Base-by-base conservation (phyloP, 2,888 invertebrate genomes). In the Euplagia quadripunctaria region DNA sequence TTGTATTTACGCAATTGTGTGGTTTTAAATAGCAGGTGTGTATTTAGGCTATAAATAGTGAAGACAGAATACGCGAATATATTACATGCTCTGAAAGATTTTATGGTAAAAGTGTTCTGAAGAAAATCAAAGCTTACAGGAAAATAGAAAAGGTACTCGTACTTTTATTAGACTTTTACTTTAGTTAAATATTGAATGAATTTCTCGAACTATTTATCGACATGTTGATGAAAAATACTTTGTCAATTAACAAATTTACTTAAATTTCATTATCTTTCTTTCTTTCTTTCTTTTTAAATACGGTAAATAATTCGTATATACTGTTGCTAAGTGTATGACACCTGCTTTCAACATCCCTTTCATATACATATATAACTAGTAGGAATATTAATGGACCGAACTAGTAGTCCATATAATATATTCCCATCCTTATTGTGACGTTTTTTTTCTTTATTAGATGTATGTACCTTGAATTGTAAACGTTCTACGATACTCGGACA, bases 11-110 rank as follows among this genome's bases (percentile, higher is more conserved):
- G 49, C 61, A 71, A 31, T 66, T 61, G 43, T 46, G 64, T 20
- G 65, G 1, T 20, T 66, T 64, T 61, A 41, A n/a, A 43, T 14
- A 66, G 31, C 58, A n/a, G 17, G 17, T 64, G 46, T 55, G 58
- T 63, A 58, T 69, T 20, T 17, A 70, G 61, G 49, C 51, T 65
- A 43, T 43, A 52, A 73, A 78, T 79, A 75, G 65, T 64, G 61
- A 68, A 66, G 76, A 78, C 76, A 81, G 84, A 82, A 74, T 83
- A 79, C 74, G 88, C 86, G 85, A 87, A 86, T 85, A 86, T 87
- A 58, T 84, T 87, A 87, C 88, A 86, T 85, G 86, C 87, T 83
- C 73, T 83, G 80, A 80, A 73, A 82, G 70, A 75, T 67, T 74
- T 64, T 41, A 70, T 69, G 51, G 64, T 63, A 71, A 58, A 70